phyloP scores from a whole-genome alignment of 2,797 vertebrate species.

The Rhodeus uyekii region DNA sequence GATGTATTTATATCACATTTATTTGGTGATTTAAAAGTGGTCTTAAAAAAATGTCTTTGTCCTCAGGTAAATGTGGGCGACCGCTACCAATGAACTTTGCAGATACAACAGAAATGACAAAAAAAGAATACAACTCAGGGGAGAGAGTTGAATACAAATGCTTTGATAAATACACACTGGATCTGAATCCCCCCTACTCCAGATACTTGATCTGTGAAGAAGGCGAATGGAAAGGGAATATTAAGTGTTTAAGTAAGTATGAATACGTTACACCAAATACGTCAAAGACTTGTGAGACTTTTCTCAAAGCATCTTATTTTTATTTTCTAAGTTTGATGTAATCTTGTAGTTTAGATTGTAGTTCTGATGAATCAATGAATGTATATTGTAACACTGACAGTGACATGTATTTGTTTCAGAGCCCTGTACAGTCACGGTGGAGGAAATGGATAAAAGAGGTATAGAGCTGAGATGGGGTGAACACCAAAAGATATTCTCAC shows the following conservation, averaged over 20 bases:
- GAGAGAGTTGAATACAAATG: background rate
- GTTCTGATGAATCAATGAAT: background rate
- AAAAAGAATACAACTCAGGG: background rate
- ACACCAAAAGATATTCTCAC: accelerated
- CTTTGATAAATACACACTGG: background rate
- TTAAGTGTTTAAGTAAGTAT: constrained; percentile 19
- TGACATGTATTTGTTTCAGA: constrained; percentile 50
- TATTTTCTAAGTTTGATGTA: background rate
- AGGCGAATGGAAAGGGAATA: background rate
- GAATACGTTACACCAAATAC: background rate
- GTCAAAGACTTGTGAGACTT: no score
- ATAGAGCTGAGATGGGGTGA: accelerated
- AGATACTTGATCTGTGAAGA: background rate
- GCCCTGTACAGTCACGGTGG: constrained; percentile 56
- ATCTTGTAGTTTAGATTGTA: background rate
- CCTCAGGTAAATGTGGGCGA: background rate
- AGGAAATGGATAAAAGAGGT: constrained; percentile 11
- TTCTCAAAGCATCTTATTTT: no score
- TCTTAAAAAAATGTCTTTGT: background rate
- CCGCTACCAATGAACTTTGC: background rate
- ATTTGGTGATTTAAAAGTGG: no score
- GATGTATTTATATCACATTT: background rate
- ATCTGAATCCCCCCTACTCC: accelerated
- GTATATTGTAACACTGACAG: background rate
- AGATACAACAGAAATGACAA: background rate